Base-by-base conservation (phyloP, 2,888 invertebrate species). In the Eilema caniola region DNA sequence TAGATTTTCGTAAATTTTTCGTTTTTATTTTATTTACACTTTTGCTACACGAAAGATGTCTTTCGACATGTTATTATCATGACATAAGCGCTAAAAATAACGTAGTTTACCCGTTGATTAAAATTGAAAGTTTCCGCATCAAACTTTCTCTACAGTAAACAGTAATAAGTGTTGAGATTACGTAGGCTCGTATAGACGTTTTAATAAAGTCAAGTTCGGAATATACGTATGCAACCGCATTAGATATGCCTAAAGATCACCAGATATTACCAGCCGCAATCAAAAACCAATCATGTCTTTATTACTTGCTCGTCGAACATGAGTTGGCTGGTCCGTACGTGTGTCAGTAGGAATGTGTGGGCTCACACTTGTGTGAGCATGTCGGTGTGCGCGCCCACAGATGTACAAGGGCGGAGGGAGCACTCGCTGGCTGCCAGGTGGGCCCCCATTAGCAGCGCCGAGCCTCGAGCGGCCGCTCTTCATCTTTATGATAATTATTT, bases 401-500 rank as follows among this genome's bases (percentile, higher is more conserved):
- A 80, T 80, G 84, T 78, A 85, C 73, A 87, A 84, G 86, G 87
- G 83, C 84, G 85, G 81, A 80, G 83, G 81, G 81, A 72, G 66
- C 72, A 60, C 77, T 80, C 83, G 80, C 76, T 66, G 76, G 88
- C 92, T 90, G 93, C 95, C 94, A 94, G 94, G 94, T 93, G 94
- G 94, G 90, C 93, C 86, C 91, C 93, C 94, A 94, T 94, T 94
- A 94, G 93, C 93, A 93, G 93, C 90, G 89, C 87, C 89, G 89
- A 89, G 92, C 89, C 90, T 88, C 90, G 91, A 92, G 94, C 95
- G 95, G 95, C 91, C 93, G 92, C 94, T 94, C 94, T 95, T 95
- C 95, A 95, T 95, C 95, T 95, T 95, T 95, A 95, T 95, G 95
- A 94, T 95, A 95, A 95, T 95, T 95, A 95, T 95, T 95, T 95